Percentiles rank a stretch among this genome's conserved stretches.
phyloP scores from a whole-genome alignment of 2,888 invertebrate genomes.

The Drosophila pegasa region DNA sequence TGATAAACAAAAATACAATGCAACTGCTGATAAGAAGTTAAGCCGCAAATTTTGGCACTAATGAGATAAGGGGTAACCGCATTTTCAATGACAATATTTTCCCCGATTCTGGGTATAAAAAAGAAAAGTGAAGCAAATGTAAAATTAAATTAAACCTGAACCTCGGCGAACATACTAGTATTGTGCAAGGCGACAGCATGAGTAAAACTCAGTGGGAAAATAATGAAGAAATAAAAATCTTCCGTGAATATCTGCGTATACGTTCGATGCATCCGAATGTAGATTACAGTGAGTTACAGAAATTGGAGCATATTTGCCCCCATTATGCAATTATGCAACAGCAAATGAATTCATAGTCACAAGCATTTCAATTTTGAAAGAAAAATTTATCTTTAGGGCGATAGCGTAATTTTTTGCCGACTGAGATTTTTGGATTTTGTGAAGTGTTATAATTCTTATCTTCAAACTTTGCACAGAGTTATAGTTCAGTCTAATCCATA shows the following conservation, averaged over 20 bases:
- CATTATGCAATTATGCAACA: neutral
- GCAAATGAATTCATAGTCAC: neutral
- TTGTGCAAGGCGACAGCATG: slow-evolving; percentile 32
- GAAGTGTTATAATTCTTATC: neutral
- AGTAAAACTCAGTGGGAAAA: slow-evolving; percentile 77
- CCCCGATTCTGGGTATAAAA: slow-evolving; percentile 2
- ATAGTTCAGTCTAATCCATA: no score
- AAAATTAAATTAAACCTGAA: neutral
- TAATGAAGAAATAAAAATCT: slow-evolving; percentile 88
- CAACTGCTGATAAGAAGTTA: slow-evolving; percentile 8
- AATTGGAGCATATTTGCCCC: no score
- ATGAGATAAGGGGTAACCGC: neutral
- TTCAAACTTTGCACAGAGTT: neutral
- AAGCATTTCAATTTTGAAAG: neutral
- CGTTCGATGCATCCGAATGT: slow-evolving; percentile 93
- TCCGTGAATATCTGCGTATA: slow-evolving; percentile 92
- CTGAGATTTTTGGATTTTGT: neutral
- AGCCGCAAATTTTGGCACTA: slow-evolving; percentile 14
- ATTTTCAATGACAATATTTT: neutral
- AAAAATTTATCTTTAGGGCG: neutral
- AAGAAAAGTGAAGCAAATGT: neutral
- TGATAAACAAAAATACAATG: slow-evolving; percentile 1
- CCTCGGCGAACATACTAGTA: neutral
- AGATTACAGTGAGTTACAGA: slow-evolving; percentile 89
- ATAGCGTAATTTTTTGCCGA: neutral